These are phyloP conservation scores for Oegoconia quadripuncta DNA, from an alignment of 2,888 invertebrate species.

Conservation along the genomic window DNA sequence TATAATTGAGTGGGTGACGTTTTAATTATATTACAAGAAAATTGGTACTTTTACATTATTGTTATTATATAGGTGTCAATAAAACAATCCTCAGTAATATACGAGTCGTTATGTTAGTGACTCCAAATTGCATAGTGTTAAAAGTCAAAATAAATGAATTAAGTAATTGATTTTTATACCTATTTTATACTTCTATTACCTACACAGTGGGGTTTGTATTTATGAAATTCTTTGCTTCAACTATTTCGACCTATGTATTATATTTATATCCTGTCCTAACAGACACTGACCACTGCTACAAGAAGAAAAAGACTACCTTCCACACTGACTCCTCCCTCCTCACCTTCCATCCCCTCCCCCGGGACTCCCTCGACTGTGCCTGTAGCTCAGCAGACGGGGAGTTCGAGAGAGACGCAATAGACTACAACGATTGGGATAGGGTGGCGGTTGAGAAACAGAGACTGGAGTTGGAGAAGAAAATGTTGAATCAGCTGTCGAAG, in stretches of 20 bases:
- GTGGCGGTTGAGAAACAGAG: slow-evolving; percentile 27
- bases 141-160: too few species aligned
- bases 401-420: slow-evolving; percentile 24
- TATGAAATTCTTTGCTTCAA: background rate
- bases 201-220: too few species aligned
- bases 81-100: too few species aligned
- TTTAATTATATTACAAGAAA: too few species aligned
- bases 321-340: slow-evolving; percentile 46
- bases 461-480: slow-evolving; percentile 38
- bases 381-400: slow-evolving; percentile 21
- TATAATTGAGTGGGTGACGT: too few species aligned
- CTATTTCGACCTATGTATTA: background rate
- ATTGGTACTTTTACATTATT: too few species aligned
- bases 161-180: too few species aligned
- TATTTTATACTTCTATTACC: too few species aligned
- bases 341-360: slow-evolving; percentile 44
- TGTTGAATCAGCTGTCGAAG: slow-evolving; percentile 47
- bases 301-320: slow-evolving; percentile 47
- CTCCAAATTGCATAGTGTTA: too few species aligned
- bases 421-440: slow-evolving; percentile 25
- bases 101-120: too few species aligned
- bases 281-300: slow-evolving; percentile 35
- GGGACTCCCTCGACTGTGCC: slow-evolving; percentile 37
- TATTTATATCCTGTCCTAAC: slow-evolving; percentile 8
- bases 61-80: too few species aligned